Evolutionary conservation across 2,888 invertebrate species (phyloP).

Genomic region (Nematopogon swammerdamellus): DNA sequence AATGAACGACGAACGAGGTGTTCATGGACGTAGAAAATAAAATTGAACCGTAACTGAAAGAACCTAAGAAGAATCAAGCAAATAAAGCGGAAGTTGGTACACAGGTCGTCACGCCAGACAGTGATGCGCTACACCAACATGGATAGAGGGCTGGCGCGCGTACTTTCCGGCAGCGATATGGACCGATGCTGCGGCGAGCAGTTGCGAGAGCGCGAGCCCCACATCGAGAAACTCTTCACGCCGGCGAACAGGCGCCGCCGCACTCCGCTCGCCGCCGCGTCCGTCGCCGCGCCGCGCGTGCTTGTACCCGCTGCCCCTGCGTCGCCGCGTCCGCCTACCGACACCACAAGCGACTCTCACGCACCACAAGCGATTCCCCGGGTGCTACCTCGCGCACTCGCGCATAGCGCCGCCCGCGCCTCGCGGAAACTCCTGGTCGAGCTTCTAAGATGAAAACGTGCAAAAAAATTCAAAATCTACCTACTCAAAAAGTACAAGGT

Average conservation of each 20-base stretch:
- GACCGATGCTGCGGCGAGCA: conserved; percentile 75
- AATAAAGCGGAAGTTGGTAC: conserved; percentile 31
- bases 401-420: not conserved
- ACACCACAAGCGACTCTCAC: conserved; percentile 17
- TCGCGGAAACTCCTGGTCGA: not conserved
- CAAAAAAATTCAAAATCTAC: not conserved
- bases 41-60: conserved; percentile 24
- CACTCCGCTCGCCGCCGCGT: conserved; percentile 63
- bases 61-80: conserved; percentile 41
- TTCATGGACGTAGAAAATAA: conserved; percentile 26
- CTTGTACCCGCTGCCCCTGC: conserved; percentile 41
- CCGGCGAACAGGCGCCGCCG: conserved; percentile 76
- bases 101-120: conserved; percentile 38
- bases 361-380: not conserved
- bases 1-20: conserved; percentile 24
- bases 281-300: conserved; percentile 54
- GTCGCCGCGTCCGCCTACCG: conserved; percentile 33
- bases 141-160: conserved; percentile 36
- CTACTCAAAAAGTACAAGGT: not conserved
- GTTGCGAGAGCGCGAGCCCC: conserved; percentile 65
- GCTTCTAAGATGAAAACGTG: not conserved
- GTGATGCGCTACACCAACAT: conserved; percentile 35
- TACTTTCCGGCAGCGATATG: conserved; percentile 86
- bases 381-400: conserved; percentile 25
- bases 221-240: conserved; percentile 75